A percentile compares a stretch with the other conserved stretches of the same genome.
Conservation (phyloP, 1,140 invertebrate genomes). For the Potamilus streckersoni region DNA sequence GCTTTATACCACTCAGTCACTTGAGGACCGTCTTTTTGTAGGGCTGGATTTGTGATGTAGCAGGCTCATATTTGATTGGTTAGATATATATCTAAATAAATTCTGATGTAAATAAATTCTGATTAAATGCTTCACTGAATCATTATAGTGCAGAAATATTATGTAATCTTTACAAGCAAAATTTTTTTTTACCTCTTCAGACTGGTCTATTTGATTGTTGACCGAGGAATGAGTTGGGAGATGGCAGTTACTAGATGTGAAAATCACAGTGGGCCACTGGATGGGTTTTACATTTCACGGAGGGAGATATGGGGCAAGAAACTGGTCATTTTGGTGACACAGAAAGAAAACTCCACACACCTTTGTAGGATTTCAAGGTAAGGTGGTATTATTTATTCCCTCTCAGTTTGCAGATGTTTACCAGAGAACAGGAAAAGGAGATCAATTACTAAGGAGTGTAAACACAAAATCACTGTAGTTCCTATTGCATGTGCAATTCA, state of each 20-base stretch:
- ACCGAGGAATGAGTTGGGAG: slow-evolving; percentile 63
- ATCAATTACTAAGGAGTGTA: too few relatives aligned
- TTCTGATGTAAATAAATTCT: too few relatives aligned
- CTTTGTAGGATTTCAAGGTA: slow-evolving; percentile 59
- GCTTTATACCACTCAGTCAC: too few relatives aligned
- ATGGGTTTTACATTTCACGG: slow-evolving; percentile 60
- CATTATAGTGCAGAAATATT: too few relatives aligned
- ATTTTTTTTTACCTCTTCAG: slow-evolving; percentile 26
- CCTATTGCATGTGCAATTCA: too few relatives aligned
- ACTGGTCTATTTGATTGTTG: slow-evolving; percentile 53
- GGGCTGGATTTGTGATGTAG: too few relatives aligned
- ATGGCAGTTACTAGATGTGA: slow-evolving; percentile 42
- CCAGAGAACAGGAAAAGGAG: neutral
- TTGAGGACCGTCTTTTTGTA: too few relatives aligned
- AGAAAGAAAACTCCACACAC: slow-evolving; percentile 57
- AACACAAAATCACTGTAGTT: too few relatives aligned
- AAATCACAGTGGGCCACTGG: slow-evolving; percentile 40
- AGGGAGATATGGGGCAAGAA: slow-evolving; percentile 51
- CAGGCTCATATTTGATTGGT: too few relatives aligned
- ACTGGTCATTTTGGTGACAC: slow-evolving; percentile 57
- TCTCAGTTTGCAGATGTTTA: neutral
- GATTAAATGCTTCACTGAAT: too few relatives aligned
- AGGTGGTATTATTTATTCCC: neutral
- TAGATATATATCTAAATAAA: too few relatives aligned
- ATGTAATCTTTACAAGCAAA: too few relatives aligned